Conservation (phyloP, 1,140 invertebrate species). For the Drosophila oshimai region DNA sequence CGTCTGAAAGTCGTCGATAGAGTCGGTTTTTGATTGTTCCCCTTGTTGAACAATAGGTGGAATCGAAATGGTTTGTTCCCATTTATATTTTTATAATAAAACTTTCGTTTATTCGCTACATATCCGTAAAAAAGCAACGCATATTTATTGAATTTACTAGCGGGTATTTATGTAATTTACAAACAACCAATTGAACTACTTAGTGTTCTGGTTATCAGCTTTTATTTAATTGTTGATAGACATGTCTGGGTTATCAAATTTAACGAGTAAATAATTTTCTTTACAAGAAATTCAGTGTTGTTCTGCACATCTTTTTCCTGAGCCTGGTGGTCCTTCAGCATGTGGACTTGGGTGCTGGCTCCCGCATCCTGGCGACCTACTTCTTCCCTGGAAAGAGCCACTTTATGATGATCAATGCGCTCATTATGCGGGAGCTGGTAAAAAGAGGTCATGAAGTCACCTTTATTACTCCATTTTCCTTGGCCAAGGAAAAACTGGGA, state of each 20-base stretch:
- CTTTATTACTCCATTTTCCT: constrained; percentile 56
- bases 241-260: neutral
- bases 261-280: neutral
- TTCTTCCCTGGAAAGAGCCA: constrained; percentile 75
- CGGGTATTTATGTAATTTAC: too few relatives aligned
- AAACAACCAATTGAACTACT: too few relatives aligned
- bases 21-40: neutral
- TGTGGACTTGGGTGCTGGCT: constrained; percentile 14
- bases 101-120: too few relatives aligned
- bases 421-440: constrained; percentile 62
- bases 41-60: neutral
- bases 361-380: constrained; percentile 64
- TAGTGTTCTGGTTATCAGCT: too few relatives aligned
- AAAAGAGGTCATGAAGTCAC: constrained; percentile 69
- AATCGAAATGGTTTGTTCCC: constrained; percentile 28
- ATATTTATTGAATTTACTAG: too few relatives aligned
- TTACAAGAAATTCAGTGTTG: constrained; percentile 62
- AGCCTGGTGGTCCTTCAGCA: constrained; percentile 46
- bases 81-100: neutral
- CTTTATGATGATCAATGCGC: constrained; percentile 65
- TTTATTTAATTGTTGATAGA: too few relatives aligned
- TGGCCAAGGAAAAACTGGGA: constrained; percentile 62
- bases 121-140: neutral
- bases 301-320: constrained; percentile 14
- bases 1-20: neutral